These are phyloP conservation scores for Micromussa lordhowensis DNA, from an alignment of 92 coral and sea anemone species.

Conservation along the genomic window DNA sequence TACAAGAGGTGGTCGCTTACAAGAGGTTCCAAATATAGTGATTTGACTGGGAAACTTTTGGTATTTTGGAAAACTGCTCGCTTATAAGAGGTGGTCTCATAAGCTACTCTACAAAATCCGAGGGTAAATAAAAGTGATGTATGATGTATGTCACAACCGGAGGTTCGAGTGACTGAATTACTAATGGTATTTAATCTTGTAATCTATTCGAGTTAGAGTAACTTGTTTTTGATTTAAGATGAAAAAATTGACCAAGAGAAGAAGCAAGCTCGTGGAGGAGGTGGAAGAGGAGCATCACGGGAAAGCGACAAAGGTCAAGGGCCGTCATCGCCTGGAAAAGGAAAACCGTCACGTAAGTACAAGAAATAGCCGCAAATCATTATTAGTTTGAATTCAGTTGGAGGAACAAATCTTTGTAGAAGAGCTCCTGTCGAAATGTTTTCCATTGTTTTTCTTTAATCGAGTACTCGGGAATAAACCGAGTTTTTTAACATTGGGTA, in stretches of 20 bases:
- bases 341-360: background rate
- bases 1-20: no score
- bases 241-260: background rate
- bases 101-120: no score
- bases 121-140: no score
- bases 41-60: no score
- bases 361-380: background rate
- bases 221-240: background rate
- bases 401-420: background rate
- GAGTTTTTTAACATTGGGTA: no score
- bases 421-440: background rate
- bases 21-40: no score
- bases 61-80: no score
- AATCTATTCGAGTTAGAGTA: background rate
- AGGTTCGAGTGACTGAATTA: no score
- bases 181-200: no score
- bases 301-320: background rate
- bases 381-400: background rate
- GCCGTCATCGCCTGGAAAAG: background rate
- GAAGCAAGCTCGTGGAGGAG: background rate
- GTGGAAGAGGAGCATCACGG: slow-evolving; percentile 5
- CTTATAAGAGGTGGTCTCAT: no score
- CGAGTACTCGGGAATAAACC: background rate
- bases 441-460: no score
- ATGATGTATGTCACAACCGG: no score